Evolutionary conservation across 2,888 invertebrate genomes (phyloP).

Genomic region (Atrina japonica): DNA sequence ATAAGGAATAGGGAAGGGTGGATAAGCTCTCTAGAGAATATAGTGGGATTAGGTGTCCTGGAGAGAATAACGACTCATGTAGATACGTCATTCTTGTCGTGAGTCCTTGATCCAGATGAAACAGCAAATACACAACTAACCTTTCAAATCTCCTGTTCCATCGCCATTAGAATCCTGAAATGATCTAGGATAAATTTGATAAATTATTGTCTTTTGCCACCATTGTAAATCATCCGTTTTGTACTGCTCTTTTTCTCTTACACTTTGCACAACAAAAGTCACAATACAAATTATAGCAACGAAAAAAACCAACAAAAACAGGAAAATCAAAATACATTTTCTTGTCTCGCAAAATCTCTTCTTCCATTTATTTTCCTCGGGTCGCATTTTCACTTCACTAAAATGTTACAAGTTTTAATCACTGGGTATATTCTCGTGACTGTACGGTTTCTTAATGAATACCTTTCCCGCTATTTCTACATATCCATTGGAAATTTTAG

Average conservation of each 20-base stretch:
- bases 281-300: constrained; percentile 48
- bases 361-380: not conserved
- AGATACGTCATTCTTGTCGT: too few species aligned
- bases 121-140: constrained; percentile 39
- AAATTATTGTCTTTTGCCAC: constrained; percentile 91
- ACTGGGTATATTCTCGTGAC: not conserved
- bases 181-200: constrained; percentile 85
- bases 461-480: not conserved
- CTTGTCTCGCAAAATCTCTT: constrained; percentile 47
- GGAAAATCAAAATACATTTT: constrained; percentile 38
- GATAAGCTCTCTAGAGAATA: too few species aligned
- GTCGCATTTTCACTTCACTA: not conserved
- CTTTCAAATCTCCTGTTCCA: constrained; percentile 88
- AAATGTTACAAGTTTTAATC: not conserved
- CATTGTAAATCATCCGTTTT: constrained; percentile 84
- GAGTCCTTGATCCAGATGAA: too few species aligned
- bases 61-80: too few species aligned
- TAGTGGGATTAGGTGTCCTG: too few species aligned
- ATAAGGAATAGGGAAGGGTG: too few species aligned
- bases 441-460: not conserved
- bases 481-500: too few species aligned
- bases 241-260: constrained; percentile 37
- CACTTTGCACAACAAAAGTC: constrained; percentile 44
- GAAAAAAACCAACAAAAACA: constrained; percentile 37
- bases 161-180: constrained; percentile 90